Evolutionary conservation across 2,797 vertebrate species (phyloP), one percentile per base, ranked within the genome.

Genomic region (Pelobates cultripes): DNA sequence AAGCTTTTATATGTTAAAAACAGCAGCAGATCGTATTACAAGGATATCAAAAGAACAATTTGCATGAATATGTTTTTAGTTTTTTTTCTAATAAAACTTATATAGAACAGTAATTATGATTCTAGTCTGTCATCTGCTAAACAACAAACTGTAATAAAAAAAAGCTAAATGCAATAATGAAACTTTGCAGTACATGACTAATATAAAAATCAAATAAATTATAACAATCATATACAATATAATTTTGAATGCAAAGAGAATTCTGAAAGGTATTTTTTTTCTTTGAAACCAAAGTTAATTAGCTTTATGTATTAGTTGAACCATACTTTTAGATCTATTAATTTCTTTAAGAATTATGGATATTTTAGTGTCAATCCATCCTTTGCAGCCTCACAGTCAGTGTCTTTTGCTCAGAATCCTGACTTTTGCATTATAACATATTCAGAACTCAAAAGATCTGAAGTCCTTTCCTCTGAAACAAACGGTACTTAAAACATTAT

Each of bases 401-500:
- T 69, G 76, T 74, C 70, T 67, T 87, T 77, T 86, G 86, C 87
- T 73, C 63, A 17, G 63, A 85, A 85, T 89, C 53, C 77, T 77
- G 66, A 76, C 75, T 73, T 61, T 90, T 94, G 87, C 89, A 87
- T 84, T 45, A 83, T 86, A 91, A 87, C 47, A 85, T 63, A 88
- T 89, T 93, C 87, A 91, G 86, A 89, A 86, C 83, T 86, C 85
- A 87, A 85, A 73, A 91, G 87, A 91, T 85, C 85, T 78, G 84
- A 87, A 89, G 89, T 93, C 76, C 69, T 64, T 89, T 85, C 87
- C 90, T 88, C 87, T 90, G 87, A 91, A 89, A 89, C 63, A 60
- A 84, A 64, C 85, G 63, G 70, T 75, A 85, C 88, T 94, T 95
- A 93, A 95, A 96, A 93, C 89, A 92, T 92, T 92, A 93, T 90